Evolutionary conservation across 2,113 vertebrate species (phyloP).

Genomic region (Neotoma lepida): DNA sequence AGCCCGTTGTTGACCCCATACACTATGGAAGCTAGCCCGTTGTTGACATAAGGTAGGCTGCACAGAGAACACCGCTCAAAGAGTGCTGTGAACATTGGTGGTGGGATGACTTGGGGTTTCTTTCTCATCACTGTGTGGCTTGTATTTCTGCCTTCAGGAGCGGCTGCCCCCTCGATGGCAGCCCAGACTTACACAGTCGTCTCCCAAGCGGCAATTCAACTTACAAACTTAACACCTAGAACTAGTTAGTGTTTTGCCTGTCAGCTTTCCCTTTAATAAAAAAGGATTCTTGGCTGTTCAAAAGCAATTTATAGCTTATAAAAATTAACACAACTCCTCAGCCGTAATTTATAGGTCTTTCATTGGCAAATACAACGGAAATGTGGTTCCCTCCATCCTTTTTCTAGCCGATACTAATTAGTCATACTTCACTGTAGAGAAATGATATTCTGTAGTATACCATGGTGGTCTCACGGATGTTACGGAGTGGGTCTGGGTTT

Average conservation of each 20-base stretch:
- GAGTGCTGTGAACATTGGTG: not conserved
- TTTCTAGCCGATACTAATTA: slow-evolving; percentile 10
- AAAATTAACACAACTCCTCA: slow-evolving; percentile 32
- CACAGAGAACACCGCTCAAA: not conserved
- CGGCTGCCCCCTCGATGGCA: not conserved
- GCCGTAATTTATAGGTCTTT: slow-evolving; percentile 8
- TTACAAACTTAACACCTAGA: slow-evolving; percentile 47
- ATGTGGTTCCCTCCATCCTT: not conserved
- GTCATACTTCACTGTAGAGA: not conserved
- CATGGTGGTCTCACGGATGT: not conserved
- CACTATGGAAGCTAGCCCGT: not conserved
- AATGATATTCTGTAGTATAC: not conserved
- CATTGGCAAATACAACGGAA: not conserved
- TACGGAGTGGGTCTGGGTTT: slow-evolving; percentile 36
- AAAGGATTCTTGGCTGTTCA: not conserved
- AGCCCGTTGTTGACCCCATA: not conserved
- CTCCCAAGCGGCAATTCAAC: not conserved
- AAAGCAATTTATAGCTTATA: slow-evolving; percentile 35
- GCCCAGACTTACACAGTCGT: not conserved
- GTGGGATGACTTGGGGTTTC: not conserved
- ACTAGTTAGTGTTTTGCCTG: not conserved
- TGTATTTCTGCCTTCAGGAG: not conserved
- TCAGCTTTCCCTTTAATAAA: slow-evolving; percentile 19
- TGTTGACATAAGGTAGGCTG: not conserved
- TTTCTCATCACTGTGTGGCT: not conserved